Evolutionary conservation across 2,797 vertebrate species (phyloP), one percentile per base, ranked within the genome.

Genomic region (Myripristis murdjan): DNA sequence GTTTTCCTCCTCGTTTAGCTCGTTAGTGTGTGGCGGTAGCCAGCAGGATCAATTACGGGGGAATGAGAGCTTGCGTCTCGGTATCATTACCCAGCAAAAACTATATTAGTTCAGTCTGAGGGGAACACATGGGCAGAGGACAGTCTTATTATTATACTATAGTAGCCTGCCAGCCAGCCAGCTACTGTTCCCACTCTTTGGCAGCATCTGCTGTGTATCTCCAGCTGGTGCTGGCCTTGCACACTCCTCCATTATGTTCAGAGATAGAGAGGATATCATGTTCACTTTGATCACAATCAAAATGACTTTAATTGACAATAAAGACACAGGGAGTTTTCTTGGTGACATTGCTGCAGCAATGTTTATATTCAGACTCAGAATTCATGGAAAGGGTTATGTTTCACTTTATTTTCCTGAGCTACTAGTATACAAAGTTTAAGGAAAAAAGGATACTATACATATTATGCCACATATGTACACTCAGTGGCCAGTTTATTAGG

Each of bases 31-130:
- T 78, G 87, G 90, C 84, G 54, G 78, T 90, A 87, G 89, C 92
- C 85, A 59, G 89, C 87, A 93, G 91, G 91, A 93, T 93, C 92
- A 94, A 94, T 94, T 94, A 93, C 75, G 54, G 79, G 77, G 82
- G 86, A 94, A 93, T 91, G 87, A 91, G 91, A 89, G 83, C 90
- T 89, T 54, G 82, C 68, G 72, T 91, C 89, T 91, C 79, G 62
- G 85, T 89, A 85, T 90, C 89, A 92, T 94, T 94, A 93, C 89
- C 91, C 88, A 87, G 91, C 87, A 90, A 89, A 93, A 93, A 92
- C 90, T 86, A 90, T 88, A 91, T 92, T 88, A 89, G 91, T 79
- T 87, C 84, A 91, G 86, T 93, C 85, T 87, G 89, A 91, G 89
- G 90, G 91, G 89, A 91, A 84, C 86, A 82, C 81, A 84, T 72